Evolutionary conservation across 2,888 invertebrate species (phyloP).

Genomic region (Trichopoda pennipes): DNA sequence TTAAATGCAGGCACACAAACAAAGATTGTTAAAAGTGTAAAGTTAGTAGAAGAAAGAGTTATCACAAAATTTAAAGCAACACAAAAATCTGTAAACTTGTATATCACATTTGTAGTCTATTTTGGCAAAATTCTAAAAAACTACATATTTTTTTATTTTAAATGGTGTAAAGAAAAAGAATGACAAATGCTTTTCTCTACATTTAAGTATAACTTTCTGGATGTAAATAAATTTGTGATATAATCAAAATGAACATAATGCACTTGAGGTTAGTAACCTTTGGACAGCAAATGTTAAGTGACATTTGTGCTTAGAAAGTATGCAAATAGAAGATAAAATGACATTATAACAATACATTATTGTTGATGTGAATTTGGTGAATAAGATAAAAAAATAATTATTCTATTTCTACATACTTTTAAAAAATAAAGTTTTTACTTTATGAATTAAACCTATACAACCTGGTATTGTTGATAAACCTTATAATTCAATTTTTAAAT

Average conservation of each 20-base stretch:
- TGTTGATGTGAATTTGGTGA: neutral
- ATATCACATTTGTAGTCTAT: conserved; percentile 32
- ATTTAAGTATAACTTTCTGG: neutral
- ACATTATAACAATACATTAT: conserved; percentile 9
- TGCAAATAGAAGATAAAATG: conserved; percentile 26
- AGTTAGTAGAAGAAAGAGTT: conserved; percentile 38
- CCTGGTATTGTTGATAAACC: too few species aligned
- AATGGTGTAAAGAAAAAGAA: neutral
- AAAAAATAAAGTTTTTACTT: too few species aligned
- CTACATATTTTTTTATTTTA: neutral
- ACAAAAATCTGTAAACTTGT: conserved; percentile 17
- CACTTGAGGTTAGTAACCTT: conserved; percentile 56
- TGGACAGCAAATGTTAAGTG: conserved; percentile 5
- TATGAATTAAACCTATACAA: too few species aligned
- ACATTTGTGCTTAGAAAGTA: neutral
- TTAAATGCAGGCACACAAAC: conserved; percentile 19
- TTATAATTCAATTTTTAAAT: too few species aligned
- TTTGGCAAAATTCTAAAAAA: conserved; percentile 11
- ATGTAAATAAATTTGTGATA: conserved; percentile 3
- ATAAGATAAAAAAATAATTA: neutral
- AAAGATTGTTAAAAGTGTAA: conserved; percentile 40
- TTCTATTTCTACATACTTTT: too few species aligned
- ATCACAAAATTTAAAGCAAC: conserved; percentile 39
- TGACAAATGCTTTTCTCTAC: neutral
- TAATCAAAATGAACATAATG: conserved; percentile 25